phyloP scores from a whole-genome alignment of 2,113 vertebrate genomes.

The Lycocorax pyrrhopterus region DNA sequence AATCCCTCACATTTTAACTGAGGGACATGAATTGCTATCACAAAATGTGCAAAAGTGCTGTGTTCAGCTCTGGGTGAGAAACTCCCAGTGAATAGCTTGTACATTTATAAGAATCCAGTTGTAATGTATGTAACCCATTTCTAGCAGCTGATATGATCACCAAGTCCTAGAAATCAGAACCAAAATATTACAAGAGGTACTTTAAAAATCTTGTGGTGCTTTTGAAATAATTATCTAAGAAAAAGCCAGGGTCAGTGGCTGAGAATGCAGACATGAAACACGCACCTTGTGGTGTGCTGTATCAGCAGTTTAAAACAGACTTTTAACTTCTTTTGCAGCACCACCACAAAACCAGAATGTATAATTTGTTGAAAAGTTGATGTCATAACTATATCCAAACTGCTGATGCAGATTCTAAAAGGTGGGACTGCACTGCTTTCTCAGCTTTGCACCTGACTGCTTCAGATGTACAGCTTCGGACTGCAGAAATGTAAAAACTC shows the following conservation, averaged over 20 bases:
- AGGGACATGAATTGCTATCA: not conserved
- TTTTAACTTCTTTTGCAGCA: not conserved
- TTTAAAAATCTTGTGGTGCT: not conserved
- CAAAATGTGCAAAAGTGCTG: not conserved
- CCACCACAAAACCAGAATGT: not conserved
- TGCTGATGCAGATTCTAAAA: not conserved
- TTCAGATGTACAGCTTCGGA: not conserved
- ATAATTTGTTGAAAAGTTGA: not conserved
- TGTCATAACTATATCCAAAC: not conserved
- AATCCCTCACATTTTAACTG: not conserved
- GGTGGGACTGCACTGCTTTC: not conserved
- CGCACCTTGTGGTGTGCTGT: not conserved
- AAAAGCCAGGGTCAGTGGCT: not conserved
- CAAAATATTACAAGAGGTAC: not conserved
- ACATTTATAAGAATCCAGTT: not conserved
- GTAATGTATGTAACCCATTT: not conserved
- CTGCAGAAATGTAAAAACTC: not conserved
- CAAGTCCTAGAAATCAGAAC: not conserved
- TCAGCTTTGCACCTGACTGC: not conserved
- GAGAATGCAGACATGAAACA: not conserved
- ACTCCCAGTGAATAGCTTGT: not conserved
- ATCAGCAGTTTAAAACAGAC: not conserved
- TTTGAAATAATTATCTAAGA: not conserved
- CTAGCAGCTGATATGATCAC: not conserved
- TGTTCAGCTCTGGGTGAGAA: not conserved